These are phyloP conservation scores for Myotis yumanensis DNA, from an alignment of 2,113 vertebrate species.

Conservation along the genomic window DNA sequence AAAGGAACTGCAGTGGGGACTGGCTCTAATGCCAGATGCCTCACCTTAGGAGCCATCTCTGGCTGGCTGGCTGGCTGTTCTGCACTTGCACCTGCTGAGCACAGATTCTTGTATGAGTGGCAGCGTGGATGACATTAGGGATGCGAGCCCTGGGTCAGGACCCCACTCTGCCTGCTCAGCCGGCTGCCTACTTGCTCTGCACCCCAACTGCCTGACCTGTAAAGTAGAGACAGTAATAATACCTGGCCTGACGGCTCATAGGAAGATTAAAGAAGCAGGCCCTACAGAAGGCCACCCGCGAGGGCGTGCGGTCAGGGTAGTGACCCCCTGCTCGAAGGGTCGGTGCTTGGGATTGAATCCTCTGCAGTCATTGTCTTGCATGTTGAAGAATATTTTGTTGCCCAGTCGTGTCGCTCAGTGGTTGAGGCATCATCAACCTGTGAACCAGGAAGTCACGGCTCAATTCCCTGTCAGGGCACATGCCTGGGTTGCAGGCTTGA, in stretches of 20 bases:
- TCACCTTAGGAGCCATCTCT: too few species aligned
- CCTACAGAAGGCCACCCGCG: background rate
- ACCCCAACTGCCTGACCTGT: background rate
- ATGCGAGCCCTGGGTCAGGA: background rate
- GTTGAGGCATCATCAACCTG: too few species aligned
- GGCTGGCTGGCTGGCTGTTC: too few species aligned
- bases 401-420: too few species aligned
- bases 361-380: background rate
- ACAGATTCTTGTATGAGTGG: background rate
- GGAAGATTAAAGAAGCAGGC: background rate
- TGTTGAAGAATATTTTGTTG: too few species aligned
- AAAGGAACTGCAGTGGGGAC: background rate
- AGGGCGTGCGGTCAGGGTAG: background rate
- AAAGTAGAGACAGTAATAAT: fast-evolving
- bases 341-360: background rate
- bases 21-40: background rate
- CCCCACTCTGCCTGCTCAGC: background rate
- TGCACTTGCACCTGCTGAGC: background rate
- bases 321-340: too few species aligned
- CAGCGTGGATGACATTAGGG: background rate
- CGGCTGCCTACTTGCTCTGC: too few species aligned
- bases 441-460: too few species aligned
- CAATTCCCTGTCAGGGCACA: too few species aligned
- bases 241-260: background rate
- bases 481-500: too few species aligned